Evolutionary conservation across 2,797 vertebrate genomes (phyloP).

Genomic region (Peromyscus aztecus): DNA sequence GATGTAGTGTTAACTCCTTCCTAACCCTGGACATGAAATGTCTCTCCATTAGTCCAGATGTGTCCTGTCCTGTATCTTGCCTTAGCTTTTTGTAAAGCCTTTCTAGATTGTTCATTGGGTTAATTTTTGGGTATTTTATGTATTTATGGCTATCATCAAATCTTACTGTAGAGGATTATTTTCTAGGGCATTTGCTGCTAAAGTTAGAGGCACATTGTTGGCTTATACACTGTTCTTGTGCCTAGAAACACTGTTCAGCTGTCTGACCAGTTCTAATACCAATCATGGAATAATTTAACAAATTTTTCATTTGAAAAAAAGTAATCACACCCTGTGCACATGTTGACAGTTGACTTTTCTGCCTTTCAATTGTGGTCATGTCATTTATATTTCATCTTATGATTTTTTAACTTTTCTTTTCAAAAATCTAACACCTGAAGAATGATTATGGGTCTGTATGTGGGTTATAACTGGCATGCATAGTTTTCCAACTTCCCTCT

Average conservation of each 20-base stretch:
- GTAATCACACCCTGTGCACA: not conserved
- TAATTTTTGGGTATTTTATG: not conserved
- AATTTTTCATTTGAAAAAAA: constrained; percentile 11
- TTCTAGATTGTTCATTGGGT: not conserved
- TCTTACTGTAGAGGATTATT: not conserved
- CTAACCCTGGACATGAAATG: not conserved
- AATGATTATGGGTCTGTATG: not conserved
- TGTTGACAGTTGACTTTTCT: not conserved
- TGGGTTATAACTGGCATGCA: not conserved
- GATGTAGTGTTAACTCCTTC: not conserved
- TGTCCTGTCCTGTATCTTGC: not conserved
- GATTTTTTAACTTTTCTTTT: constrained; percentile 35
- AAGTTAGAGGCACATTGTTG: not conserved
- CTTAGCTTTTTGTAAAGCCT: not conserved
- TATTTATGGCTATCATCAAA: not conserved
- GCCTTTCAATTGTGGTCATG: not conserved
- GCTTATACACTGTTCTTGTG: not conserved
- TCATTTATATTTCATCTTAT: constrained; percentile 36
- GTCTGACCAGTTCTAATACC: not conserved
- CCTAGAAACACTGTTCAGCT: not conserved
- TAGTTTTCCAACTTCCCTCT: constrained; percentile 13
- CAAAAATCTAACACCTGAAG: constrained; percentile 36
- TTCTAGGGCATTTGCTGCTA: not conserved
- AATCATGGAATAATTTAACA: constrained; percentile 4
- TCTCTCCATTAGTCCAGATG: not conserved